Percentiles rank a stretch among this genome's conserved stretches.
Evolutionary conservation across 2,113 vertebrate species (phyloP).

Genomic region (Osmerus mordax): DNA sequence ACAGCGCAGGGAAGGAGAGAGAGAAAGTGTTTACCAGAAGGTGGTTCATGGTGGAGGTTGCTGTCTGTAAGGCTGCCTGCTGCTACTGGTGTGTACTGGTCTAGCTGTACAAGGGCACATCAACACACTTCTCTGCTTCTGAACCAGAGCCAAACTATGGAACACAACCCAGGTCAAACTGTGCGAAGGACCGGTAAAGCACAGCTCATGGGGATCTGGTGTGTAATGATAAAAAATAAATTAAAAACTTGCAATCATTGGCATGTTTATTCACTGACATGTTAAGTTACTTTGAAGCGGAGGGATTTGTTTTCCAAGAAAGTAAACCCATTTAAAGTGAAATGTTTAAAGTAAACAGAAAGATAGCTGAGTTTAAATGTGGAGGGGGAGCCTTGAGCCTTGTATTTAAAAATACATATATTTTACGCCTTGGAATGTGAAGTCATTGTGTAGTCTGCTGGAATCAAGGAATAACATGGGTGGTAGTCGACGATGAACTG

Average conservation of each 20-base stretch:
- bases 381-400: too few relatives aligned
- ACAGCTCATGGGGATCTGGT: too few relatives aligned
- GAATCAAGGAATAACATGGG: too few relatives aligned
- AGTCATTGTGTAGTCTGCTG: too few relatives aligned
- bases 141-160: constrained; percentile 65
- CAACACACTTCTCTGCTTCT: constrained; percentile 27
- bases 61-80: constrained; percentile 16
- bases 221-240: not conserved
- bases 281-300: not conserved
- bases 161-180: too few relatives aligned
- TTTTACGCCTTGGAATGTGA: too few relatives aligned
- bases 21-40: constrained; percentile 61
- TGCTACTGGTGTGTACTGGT: constrained; percentile 20
- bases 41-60: constrained; percentile 52
- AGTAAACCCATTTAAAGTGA: not conserved
- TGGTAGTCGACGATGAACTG: too few relatives aligned
- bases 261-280: not conserved
- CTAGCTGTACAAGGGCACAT: constrained; percentile 51
- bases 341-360: too few relatives aligned
- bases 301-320: not conserved
- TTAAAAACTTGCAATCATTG: not conserved
- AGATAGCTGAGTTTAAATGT: too few relatives aligned
- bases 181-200: too few relatives aligned
- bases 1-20: not conserved
- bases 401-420: too few relatives aligned